Evolutionary conservation across 2,797 vertebrate genomes (phyloP), one percentile per base, ranked within the genome.

Genomic region (Pantherophis vulpinus): DNA sequence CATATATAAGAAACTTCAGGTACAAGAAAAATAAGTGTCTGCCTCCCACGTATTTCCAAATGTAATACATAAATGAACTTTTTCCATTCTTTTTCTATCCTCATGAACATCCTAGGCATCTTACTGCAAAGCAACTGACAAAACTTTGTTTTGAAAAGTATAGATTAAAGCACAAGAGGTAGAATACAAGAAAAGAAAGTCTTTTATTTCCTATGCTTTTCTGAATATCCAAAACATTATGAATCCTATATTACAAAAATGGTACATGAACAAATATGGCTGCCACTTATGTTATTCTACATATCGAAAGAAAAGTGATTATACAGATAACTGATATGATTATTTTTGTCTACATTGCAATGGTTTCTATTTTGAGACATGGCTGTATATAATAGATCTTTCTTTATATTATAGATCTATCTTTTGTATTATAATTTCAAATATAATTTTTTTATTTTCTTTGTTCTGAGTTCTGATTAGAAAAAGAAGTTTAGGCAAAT

Each of bases 381-480:
- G 29, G 54, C 20, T 66, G 29, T 29, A 5, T 56, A 56, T n/a
- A 59, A 87, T n/a, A 42, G 42, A 42, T 42, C 42, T 42, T 42
- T 42, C 42, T 42, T 42, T 42, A 42, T 42, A 42, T 42, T 42
- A 42, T 42, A 42, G 3, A 3, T 42, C 42, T 42, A 42, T 42
- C 16, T 95, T 94, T 94, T 91, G 89, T 51, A 90, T 54, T 88
- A 66, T 74, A 95, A 92, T 29, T 88, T 94, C 0, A 95, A 54
- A 94, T 96, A 8, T 90, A 95, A 95, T 94, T 90, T 95, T 90
- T 91, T 96, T 92, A 86, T 94, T 93, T 95, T 32, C 12, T 89
- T 95, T 87, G 87, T 59, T 96, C 87, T 93, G n/a, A 90, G 60
- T 92, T 92, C 59, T 93, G 79, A 90, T 66, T 92, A 88, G 90